These are phyloP conservation scores for Numida meleagris DNA, from an alignment of 2,113 vertebrate species.

Conservation along the genomic window DNA sequence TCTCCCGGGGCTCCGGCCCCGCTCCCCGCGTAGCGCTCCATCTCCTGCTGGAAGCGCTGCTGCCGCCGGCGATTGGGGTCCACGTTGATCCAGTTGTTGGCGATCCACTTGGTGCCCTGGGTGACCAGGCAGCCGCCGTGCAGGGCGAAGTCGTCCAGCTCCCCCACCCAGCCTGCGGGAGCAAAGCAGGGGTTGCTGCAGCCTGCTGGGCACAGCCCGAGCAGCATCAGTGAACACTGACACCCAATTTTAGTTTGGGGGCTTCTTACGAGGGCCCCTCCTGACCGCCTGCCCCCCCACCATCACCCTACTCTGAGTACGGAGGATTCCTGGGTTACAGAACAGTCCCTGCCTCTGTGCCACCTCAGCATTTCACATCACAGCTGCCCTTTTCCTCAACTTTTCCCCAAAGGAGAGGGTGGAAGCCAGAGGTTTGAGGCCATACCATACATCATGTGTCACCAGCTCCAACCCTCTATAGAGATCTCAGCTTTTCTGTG, in stretches of 20 bases:
- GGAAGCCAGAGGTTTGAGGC: background rate
- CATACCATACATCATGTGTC: background rate
- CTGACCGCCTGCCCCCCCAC: background rate
- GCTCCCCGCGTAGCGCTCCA: slow-evolving; percentile 78
- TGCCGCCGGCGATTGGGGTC: slow-evolving; percentile 90
- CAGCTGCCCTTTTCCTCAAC: background rate
- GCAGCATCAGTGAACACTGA: rapidly evolving
- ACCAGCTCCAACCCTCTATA: background rate
- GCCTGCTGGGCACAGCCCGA: too few relatives aligned
- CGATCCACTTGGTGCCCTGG: slow-evolving; percentile 92
- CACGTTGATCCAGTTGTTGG: slow-evolving; percentile 96
- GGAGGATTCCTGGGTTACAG: background rate
- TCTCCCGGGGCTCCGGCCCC: slow-evolving; percentile 70
- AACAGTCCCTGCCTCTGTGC: rapidly evolving
- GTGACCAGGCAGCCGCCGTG: slow-evolving; percentile 92
- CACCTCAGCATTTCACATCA: background rate
- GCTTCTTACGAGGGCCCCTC: background rate
- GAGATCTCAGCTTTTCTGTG: background rate
- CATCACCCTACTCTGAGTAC: too few relatives aligned
- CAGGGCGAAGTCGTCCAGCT: slow-evolving; percentile 93
- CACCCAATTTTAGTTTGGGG: background rate
- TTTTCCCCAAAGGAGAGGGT: background rate
- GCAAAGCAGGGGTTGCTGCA: background rate
- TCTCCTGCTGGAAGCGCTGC: slow-evolving; percentile 89
- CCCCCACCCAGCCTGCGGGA: slow-evolving; percentile 92